Percentiles rank a stretch among this genome's conserved stretches.
phyloP scores from a whole-genome alignment of 2,797 vertebrate genomes.

The Poeciliopsis infans region DNA sequence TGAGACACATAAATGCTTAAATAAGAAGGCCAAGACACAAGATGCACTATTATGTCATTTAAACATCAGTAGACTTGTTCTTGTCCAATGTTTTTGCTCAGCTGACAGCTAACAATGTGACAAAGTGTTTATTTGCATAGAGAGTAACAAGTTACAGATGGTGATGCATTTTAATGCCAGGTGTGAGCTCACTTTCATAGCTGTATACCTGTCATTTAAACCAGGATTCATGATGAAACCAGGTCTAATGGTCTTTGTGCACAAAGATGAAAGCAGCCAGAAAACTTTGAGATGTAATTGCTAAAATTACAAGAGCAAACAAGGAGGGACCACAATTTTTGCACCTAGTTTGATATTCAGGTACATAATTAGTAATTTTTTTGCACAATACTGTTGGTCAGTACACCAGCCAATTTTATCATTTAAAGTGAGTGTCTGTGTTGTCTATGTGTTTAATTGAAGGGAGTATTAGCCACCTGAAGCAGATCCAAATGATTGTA shows the following conservation, averaged over 20 bases:
- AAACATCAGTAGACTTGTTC: not conserved
- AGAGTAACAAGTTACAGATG: not conserved
- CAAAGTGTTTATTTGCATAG: not conserved
- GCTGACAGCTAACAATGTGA: not conserved
- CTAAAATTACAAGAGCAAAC: not conserved
- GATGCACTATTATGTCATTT: not conserved
- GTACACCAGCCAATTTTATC: not conserved
- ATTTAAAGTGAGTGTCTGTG: conserved; percentile 1
- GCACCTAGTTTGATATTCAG: not conserved
- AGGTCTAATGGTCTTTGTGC: not conserved
- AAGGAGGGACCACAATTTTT: not conserved
- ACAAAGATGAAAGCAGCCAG: not conserved
- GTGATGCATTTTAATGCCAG: not conserved
- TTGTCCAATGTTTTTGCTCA: not conserved
- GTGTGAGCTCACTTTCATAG: not conserved
- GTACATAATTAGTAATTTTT: not conserved
- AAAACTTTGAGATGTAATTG: not conserved
- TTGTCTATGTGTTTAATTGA: not conserved
- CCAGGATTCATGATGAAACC: not conserved
- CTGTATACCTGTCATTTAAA: not conserved
- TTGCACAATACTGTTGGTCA: not conserved
- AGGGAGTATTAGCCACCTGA: not conserved
- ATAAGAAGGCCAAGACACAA: not conserved
- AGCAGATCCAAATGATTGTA: not conserved
- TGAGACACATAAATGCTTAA: not conserved